Percentiles rank a stretch among this genome's conserved stretches.
These are phyloP conservation scores for Melanogrammus aeglefinus DNA, from an alignment of 2,797 vertebrate genomes.

Conservation along the genomic window DNA sequence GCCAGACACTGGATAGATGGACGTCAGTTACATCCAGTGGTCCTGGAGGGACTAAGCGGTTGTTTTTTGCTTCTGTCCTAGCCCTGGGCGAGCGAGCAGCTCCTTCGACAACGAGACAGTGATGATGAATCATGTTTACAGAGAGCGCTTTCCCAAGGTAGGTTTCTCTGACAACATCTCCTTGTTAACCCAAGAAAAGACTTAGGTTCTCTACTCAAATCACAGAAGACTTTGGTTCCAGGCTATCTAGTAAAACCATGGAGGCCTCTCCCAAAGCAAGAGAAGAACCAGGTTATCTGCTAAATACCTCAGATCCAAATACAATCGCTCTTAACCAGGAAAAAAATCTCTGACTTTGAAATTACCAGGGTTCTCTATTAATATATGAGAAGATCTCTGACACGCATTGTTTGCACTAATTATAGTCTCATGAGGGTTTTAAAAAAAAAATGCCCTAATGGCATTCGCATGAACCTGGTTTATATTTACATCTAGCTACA, in stretches of 20 bases:
- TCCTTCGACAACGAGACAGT: slow-evolving; percentile 94
- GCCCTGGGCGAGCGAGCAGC: slow-evolving; percentile 86
- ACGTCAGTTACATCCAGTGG: background rate
- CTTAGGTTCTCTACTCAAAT: background rate
- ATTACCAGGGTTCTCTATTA: background rate
- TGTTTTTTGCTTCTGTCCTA: slow-evolving; percentile 53
- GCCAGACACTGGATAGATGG: background rate
- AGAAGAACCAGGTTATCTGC: background rate
- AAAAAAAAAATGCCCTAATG: too few relatives aligned
- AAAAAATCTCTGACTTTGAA: background rate
- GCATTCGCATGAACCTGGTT: too few relatives aligned
- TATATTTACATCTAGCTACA: too few relatives aligned
- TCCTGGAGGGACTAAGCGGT: background rate
- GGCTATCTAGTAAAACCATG: background rate
- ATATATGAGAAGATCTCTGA: too few relatives aligned
- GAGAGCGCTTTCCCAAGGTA: slow-evolving; percentile 97
- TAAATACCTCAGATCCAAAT: too few relatives aligned
- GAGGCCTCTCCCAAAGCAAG: too few relatives aligned
- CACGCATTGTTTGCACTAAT: too few relatives aligned
- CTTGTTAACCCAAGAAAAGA: background rate
- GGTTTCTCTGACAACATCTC: slow-evolving; percentile 6
- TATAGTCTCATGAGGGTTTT: too few relatives aligned
- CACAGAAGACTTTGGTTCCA: too few relatives aligned
- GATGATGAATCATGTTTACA: slow-evolving; percentile 99
- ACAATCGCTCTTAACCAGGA: too few relatives aligned